Evolutionary conservation across 64 coral and sea anemone genomes (phyloP).

Genomic region (Catalaphyllia jardinei): DNA sequence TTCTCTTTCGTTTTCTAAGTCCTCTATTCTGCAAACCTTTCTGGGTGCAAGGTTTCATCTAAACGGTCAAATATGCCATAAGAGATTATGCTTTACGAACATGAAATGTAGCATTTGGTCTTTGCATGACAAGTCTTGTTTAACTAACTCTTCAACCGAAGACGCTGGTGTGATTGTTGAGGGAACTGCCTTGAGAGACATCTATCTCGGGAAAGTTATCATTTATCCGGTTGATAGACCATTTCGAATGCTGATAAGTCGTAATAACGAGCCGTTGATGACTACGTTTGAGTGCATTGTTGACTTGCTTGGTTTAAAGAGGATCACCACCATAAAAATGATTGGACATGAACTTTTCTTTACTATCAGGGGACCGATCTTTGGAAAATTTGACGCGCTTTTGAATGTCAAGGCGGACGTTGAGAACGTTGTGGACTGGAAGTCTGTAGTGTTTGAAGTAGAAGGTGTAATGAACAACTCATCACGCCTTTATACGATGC

Average conservation of each 20-base stretch:
- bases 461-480: slow-evolving; percentile 3
- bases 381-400: neutral
- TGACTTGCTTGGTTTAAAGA: neutral
- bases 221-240: neutral
- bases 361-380: neutral
- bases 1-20: neutral
- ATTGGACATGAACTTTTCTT: neutral
- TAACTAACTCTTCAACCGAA: neutral
- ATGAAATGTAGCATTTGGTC: neutral
- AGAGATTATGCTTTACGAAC: neutral
- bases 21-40: neutral
- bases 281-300: neutral
- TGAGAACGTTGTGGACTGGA: neutral
- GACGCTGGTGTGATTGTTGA: neutral
- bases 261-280: neutral
- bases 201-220: neutral
- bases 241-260: neutral
- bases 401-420: neutral
- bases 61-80: slow-evolving; percentile 5
- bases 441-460: neutral
- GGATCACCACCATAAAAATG: neutral
- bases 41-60: neutral
- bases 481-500: neutral
- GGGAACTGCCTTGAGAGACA: neutral
- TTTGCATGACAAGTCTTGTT: neutral